Evolutionary conservation across 2,797 vertebrate genomes (phyloP), one percentile per base, ranked within the genome.

Genomic region (Eulemur coronatus): DNA sequence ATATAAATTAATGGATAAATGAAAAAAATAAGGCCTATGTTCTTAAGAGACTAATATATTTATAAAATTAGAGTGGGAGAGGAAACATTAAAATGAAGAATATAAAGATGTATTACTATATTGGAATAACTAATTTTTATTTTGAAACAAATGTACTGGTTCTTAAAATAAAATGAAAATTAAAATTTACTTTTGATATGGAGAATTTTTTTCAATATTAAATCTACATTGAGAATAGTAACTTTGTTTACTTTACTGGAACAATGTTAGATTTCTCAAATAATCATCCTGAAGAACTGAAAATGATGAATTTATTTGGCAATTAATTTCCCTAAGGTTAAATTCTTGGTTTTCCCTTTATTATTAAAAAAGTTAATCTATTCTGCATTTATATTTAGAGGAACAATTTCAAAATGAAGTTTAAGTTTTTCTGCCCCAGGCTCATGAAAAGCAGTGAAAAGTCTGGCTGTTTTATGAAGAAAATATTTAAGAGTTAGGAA

Each of bases 281-380:
- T 88, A 89, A 80, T 89, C 48, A n/a, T 65, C 46, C 28, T 38
- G 1, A 91, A 79, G 52, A 95, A 91, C 11, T 79, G 2, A 87
- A 94, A 82, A 57, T 59, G 75, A 84, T 28, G 14, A 93, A 85
- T 55, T 59, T 94, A 70, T 86, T 79, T 95, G 20, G 30, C 79
- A 95, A 91, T 88, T 95, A 92, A 84, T 69, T 95, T 96, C 59
- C 86, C 43, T 73, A 80, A 97, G 87, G 95, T 88, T 73, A 96
- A 76, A 91, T 63, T 91, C 38, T 97, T 92, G 48, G 38, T 89
- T 84, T 87, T 94, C 6, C 33, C 50, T 84, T 92, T 78, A 85
- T 79, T 94, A 84, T 78, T 89, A 81, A 92, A 89, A 84, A 89
- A 22, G 15, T 52, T 88, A 72, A 94, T 75, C 10, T 93, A 80